These are phyloP conservation scores for Brachionus rubens DNA, from an alignment of 1,140 invertebrate genomes.

Conservation along the genomic window DNA sequence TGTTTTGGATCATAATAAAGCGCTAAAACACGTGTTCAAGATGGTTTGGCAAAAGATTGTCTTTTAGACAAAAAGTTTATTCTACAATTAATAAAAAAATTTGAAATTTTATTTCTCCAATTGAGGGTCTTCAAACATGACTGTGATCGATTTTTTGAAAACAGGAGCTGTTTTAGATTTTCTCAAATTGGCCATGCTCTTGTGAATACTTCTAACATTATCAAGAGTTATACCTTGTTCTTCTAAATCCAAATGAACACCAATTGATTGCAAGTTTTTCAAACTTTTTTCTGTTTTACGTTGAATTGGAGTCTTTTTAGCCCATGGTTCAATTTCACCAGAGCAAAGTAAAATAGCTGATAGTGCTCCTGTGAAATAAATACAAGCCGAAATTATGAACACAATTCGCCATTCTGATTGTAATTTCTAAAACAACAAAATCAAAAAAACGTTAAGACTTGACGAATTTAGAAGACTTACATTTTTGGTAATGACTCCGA, in stretches of 20 bases:
- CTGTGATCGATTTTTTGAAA: constrained; percentile 3
- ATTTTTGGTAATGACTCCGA: constrained; percentile 43
- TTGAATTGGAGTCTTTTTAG: constrained; percentile 28
- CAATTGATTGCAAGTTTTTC: constrained; percentile 25
- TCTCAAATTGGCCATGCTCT: constrained; percentile 23
- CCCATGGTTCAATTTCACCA: constrained; percentile 34
- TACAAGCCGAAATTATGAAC: constrained; percentile 25
- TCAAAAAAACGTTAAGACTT: neutral
- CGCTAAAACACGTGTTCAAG: too few relatives aligned
- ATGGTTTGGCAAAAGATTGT: too few relatives aligned
- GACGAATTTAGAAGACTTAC: neutral
- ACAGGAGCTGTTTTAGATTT: neutral
- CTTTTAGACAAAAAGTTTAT: too few relatives aligned
- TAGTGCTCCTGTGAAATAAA: constrained; percentile 5
- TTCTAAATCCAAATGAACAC: constrained; percentile 26
- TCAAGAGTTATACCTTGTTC: neutral
- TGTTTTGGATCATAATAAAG: too few relatives aligned
- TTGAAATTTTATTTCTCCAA: too few relatives aligned
- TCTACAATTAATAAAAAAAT: too few relatives aligned
- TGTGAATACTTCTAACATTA: constrained; percentile 16
- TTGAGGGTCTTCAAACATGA: neutral
- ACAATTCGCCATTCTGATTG: constrained; percentile 46
- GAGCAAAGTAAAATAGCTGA: constrained; percentile 35
- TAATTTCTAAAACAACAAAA: constrained; percentile 13
- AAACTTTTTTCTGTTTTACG: constrained; percentile 37